Base-by-base conservation (phyloP, 1,140 invertebrate species). In the Cataglyphis hispanica region DNA sequence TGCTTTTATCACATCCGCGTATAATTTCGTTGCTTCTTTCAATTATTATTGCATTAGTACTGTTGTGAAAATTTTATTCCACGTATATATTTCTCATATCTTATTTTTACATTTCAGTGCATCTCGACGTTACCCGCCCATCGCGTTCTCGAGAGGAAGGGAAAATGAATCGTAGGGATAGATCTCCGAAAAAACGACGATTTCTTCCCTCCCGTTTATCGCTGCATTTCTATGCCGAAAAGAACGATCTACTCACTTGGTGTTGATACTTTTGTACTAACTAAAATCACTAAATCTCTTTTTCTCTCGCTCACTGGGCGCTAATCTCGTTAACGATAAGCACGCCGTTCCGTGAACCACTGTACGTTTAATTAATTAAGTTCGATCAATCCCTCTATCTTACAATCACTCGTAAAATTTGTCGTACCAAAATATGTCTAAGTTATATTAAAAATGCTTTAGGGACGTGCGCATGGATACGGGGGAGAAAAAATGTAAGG, bases 341-440 rank as follows among this genome's bases (percentile, higher is more conserved):
- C 46, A 72, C 74, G n/a, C 58, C 2, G 31, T 27, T 27, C 19
- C 27, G n/a, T 13, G 56, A 11, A 22, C 27, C 53, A 40, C 37
- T n/a, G 19, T 50, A 75, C 61, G 53, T 61, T 70, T 77, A 50
- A 81, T 64, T 77, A 87, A 61, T 50, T 37, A 72, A 75, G n/a
- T 74, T 58, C 43, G 56, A 81, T 84, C 40, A 46, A 50, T 64
- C 34, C 10, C 27, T 34, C 22, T 75, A 67, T 87, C 31, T 56
- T 87, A 67, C 53, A 43, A 2, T 67, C 67, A 34, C 61, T 84
- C 63, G 3, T 25, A 81, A 60, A 90, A 83, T 72, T 25, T 90
- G 46, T 53, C 27, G 75, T 90, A 90, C 87, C 87, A 91, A 91
- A 91, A 91, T 88, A 90, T 90, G 69, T 90, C 86, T 90, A 86